phyloP scores from a whole-genome alignment of 2,113 vertebrate genomes.

The Plotosus lineatus region DNA sequence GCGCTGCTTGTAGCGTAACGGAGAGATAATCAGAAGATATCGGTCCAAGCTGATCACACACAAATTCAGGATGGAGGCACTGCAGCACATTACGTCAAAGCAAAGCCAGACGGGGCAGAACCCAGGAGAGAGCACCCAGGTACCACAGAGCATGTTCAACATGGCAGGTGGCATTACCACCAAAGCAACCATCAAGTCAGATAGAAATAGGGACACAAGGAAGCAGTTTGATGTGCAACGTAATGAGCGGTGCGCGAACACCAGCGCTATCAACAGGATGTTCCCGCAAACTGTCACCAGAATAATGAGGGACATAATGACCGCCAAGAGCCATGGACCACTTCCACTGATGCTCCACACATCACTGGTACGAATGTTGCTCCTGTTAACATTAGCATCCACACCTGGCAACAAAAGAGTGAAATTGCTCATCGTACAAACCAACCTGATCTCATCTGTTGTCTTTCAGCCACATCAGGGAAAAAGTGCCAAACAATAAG shows the following conservation, averaged over 20 bases:
- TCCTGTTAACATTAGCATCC: slow-evolving; percentile 33
- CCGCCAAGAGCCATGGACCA: slow-evolving; percentile 79
- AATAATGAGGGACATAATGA: slow-evolving; percentile 86
- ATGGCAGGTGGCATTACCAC: slow-evolving; percentile 98
- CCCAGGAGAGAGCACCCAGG: slow-evolving; percentile 83
- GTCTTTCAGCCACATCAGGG: slow-evolving; percentile 28
- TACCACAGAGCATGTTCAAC: slow-evolving; percentile 89
- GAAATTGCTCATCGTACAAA: slow-evolving; percentile 61
- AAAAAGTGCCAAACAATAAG: neutral
- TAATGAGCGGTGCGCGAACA: slow-evolving; percentile 86
- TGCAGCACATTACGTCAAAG: slow-evolving; percentile 98
- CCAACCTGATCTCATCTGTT: slow-evolving; percentile 14
- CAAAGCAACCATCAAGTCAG: slow-evolving; percentile 94
- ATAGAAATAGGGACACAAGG: slow-evolving; percentile 93
- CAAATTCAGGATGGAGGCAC: slow-evolving; percentile 96
- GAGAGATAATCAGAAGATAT: slow-evolving; percentile 94
- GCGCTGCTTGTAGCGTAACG: slow-evolving; percentile 90
- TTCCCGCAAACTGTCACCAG: slow-evolving; percentile 84
- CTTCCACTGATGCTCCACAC: slow-evolving; percentile 74
- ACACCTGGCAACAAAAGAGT: slow-evolving; percentile 47
- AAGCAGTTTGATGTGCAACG: slow-evolving; percentile 96
- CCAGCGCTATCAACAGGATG: slow-evolving; percentile 84
- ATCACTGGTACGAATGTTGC: slow-evolving; percentile 53
- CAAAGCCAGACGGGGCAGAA: slow-evolving; percentile 93
- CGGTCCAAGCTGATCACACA: slow-evolving; percentile 95